A percentile compares a stretch with the other conserved stretches of the same genome.
phyloP scores from a whole-genome alignment of 2,888 invertebrate genomes.

The Drosophila quasianomalipes region DNA sequence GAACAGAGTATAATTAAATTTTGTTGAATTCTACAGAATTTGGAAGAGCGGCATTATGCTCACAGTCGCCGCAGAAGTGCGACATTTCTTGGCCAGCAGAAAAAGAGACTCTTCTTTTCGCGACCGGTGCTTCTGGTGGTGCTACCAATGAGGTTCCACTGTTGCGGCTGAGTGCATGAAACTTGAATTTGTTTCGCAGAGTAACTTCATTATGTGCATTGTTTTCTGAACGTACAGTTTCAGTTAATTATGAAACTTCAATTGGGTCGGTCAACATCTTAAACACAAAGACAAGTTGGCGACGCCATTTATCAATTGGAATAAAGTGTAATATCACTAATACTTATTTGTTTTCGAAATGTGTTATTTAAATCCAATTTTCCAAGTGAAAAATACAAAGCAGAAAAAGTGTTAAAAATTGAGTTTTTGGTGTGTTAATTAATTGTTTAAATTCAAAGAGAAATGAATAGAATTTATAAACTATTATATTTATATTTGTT shows the following conservation, averaged over 20 bases:
- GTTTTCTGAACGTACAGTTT: slow-evolving; percentile 30
- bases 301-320: neutral
- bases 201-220: slow-evolving; percentile 23
- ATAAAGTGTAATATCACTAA: neutral
- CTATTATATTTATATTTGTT: neutral
- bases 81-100: slow-evolving; percentile 7
- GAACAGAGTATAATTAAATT: slow-evolving; percentile 1
- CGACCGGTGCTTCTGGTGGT: slow-evolving; percentile 4
- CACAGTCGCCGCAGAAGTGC: slow-evolving; percentile 7
- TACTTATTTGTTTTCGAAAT: neutral
- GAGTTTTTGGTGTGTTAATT: neutral
- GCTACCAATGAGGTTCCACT: slow-evolving; percentile 4
- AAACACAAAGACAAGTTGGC: slow-evolving; percentile 4
- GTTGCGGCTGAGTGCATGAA: slow-evolving; percentile 30
- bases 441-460: neutral
- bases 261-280: slow-evolving; percentile 36
- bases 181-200: slow-evolving; percentile 46
- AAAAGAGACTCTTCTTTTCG: slow-evolving; percentile 5
- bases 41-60: slow-evolving; percentile 23
- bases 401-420: neutral
- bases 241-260: slow-evolving; percentile 42
- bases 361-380: neutral
- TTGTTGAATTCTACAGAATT: slow-evolving; percentile 2
- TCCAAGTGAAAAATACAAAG: neutral
- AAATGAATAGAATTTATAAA: neutral